Percentiles rank a stretch among this genome's conserved stretches.
Evolutionary conservation across 2,113 vertebrate species (phyloP).

Genomic region (Bos taurus): DNA sequence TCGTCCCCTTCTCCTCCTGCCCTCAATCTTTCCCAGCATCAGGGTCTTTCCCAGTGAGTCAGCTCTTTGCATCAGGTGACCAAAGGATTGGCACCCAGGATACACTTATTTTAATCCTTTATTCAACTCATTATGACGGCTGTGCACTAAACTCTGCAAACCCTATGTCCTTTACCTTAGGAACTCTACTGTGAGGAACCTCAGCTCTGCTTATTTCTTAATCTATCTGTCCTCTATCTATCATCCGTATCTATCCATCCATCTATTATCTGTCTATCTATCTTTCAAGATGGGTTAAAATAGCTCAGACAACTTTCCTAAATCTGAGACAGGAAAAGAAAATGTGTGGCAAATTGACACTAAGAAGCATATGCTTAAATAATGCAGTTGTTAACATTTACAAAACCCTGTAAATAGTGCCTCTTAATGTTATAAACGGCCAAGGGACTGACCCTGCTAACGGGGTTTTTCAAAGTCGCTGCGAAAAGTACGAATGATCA

Average conservation of each 20-base stretch:
- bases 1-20: no score
- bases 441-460: rapidly evolving
- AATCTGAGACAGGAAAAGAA: neutral
- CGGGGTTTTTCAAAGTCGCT: neutral
- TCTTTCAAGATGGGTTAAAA: neutral
- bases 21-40: no score
- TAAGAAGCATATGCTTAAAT: neutral
- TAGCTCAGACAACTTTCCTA: neutral
- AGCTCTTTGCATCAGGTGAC: no score
- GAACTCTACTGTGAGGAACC: neutral
- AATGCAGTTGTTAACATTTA: neutral
- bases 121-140: rapidly evolving
- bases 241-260: neutral
- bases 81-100: no score
- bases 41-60: no score
- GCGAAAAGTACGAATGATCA: rapidly evolving
- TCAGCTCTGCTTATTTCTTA: neutral
- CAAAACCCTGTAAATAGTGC: neutral
- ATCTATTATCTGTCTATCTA: neutral
- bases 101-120: rapidly evolving
- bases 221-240: neutral
- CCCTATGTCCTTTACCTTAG: rapidly evolving
- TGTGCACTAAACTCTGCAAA: rapidly evolving
- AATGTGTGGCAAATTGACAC: neutral
- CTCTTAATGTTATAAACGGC: neutral